Evolutionary conservation across 2,888 invertebrate genomes (phyloP).

Genomic region (Empis stercorea): DNA sequence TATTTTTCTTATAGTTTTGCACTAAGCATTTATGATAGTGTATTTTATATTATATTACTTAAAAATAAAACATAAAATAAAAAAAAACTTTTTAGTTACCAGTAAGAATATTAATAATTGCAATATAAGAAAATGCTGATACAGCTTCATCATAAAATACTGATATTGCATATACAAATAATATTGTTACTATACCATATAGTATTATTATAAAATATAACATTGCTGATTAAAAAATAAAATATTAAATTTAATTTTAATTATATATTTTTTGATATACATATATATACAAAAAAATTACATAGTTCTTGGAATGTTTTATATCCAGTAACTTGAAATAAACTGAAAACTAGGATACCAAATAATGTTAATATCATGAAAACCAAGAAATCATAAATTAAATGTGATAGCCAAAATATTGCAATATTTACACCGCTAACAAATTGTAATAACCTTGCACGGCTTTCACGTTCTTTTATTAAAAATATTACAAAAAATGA

Average conservation of each 20-base stretch:
- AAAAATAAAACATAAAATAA: too few relatives aligned
- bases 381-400: constrained; percentile 41
- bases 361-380: constrained; percentile 55
- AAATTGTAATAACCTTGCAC: constrained; percentile 62
- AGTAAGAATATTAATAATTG: constrained; percentile 57
- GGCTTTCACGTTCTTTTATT: constrained; percentile 51
- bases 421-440: constrained; percentile 58
- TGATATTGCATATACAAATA: constrained; percentile 57
- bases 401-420: constrained; percentile 59
- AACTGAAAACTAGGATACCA: constrained; percentile 46
- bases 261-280: not conserved
- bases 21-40: too few relatives aligned
- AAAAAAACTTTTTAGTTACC: constrained; percentile 39
- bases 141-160: constrained; percentile 59
- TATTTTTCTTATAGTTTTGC: too few relatives aligned
- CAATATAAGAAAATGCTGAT: constrained; percentile 59
- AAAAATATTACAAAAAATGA: constrained; percentile 49
- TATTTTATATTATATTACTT: too few relatives aligned
- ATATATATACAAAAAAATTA: constrained; percentile 4
- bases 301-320: constrained; percentile 20
- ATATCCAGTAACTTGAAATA: constrained; percentile 51
- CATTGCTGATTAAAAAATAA: constrained; percentile 24
- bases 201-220: constrained; percentile 49
- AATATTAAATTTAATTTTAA: not conserved
- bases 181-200: constrained; percentile 60